phyloP scores from a whole-genome alignment of 2,888 invertebrate genomes.

The Caenorhabditis virilis region DNA sequence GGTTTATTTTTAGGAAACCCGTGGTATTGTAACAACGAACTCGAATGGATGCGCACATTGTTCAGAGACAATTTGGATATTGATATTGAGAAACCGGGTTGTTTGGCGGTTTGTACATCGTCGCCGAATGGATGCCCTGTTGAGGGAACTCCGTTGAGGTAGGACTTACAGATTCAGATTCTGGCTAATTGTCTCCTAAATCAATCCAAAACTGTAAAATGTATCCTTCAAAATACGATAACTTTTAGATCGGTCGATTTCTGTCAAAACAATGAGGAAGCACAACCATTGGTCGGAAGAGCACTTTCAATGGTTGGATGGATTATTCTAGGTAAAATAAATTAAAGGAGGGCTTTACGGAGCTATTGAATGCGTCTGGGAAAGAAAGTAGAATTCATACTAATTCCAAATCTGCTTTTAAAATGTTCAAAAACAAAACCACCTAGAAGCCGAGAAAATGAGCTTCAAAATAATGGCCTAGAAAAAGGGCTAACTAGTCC shows the following conservation, averaged over 20 bases:
- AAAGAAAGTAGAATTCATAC: no score
- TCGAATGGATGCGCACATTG: slow-evolving; percentile 67
- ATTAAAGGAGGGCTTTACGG: no score
- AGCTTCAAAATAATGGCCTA: no score
- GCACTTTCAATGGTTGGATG: slow-evolving; percentile 66
- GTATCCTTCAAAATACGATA: background rate
- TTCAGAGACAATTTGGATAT: slow-evolving; percentile 66
- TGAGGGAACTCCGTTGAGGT: slow-evolving; percentile 62
- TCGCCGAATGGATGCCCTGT: slow-evolving; percentile 64
- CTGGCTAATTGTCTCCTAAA: no score
- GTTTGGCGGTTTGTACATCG: slow-evolving; percentile 59
- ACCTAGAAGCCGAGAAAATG: no score
- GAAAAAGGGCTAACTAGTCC: no score
- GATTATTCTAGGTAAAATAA: no score
- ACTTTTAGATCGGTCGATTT: slow-evolving; percentile 57
- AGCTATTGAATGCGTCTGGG: no score
- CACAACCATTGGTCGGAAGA: slow-evolving; percentile 56
- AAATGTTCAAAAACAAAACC: no score
- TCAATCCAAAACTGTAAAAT: no score
- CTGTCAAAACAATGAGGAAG: slow-evolving; percentile 59
- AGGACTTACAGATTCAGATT: no score
- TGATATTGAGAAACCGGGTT: slow-evolving; percentile 62
- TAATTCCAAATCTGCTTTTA: no score
- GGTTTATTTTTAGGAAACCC: slow-evolving; percentile 61
- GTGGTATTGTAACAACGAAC: slow-evolving; percentile 66